phyloP scores from a whole-genome alignment of 2,797 vertebrate species.

The Cetoscarus ocellatus region DNA sequence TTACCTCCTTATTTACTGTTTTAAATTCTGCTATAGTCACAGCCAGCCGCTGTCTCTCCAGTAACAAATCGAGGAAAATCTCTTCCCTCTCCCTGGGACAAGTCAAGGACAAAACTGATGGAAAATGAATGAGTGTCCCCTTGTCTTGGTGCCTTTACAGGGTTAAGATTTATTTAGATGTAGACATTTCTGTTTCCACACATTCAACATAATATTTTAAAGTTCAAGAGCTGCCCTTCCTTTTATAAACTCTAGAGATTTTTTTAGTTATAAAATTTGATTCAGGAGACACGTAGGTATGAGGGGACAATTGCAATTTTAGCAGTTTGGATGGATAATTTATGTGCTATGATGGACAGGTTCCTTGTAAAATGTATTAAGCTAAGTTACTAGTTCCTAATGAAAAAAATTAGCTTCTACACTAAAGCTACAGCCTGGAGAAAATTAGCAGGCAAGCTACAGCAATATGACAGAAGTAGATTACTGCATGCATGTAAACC shows the following conservation, averaged over 20 bases:
- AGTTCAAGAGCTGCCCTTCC: constrained; percentile 12
- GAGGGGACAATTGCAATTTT: no score
- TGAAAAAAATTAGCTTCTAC: no score
- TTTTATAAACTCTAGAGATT: constrained; percentile 5
- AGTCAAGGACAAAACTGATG: constrained; percentile 75
- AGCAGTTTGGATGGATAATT: no score
- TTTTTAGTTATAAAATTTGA: constrained; percentile 24
- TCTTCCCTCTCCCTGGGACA: constrained; percentile 61
- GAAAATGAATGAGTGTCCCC: constrained; percentile 52
- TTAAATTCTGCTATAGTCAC: constrained; percentile 80
- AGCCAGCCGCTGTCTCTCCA: constrained; percentile 66
- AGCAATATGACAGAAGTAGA: no score
- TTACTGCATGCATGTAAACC: no score
- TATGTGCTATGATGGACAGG: no score
- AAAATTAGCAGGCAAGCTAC: no score
- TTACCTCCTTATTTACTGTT: constrained; percentile 84
- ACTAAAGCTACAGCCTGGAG: no score
- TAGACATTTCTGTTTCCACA: constrained; percentile 42
- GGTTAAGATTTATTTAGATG: constrained; percentile 26
- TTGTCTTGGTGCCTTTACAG: constrained; percentile 54
- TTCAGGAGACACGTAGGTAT: no score
- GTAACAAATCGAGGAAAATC: constrained; percentile 75
- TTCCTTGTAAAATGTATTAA: no score
- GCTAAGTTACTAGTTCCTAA: no score
- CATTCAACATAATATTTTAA: constrained; percentile 30